Percentiles rank a stretch among this genome's conserved stretches.
These are phyloP conservation scores for Molorchus minor DNA, from an alignment of 2,888 invertebrate species.

Conservation along the genomic window DNA sequence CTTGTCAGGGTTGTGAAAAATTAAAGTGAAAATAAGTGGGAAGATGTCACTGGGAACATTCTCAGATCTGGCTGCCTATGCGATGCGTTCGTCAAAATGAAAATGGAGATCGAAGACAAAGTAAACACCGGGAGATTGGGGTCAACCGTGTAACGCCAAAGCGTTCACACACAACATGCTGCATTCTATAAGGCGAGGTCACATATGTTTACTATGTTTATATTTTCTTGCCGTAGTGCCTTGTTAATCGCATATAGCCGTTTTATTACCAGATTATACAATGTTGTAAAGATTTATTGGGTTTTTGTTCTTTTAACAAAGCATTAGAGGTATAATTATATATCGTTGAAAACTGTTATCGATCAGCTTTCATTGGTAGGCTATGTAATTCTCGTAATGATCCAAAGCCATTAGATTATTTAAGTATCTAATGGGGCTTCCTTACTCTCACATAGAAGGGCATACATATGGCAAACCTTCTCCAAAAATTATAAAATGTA, in stretches of 20 bases:
- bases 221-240: constrained; percentile 9
- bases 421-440: too few relatives aligned
- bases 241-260: constrained; percentile 10
- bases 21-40: too few relatives aligned
- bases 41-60: too few relatives aligned
- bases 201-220: constrained; percentile 22
- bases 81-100: neutral
- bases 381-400: too few relatives aligned
- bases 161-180: neutral
- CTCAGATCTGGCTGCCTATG: too few relatives aligned
- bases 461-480: too few relatives aligned
- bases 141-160: neutral
- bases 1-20: too few relatives aligned
- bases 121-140: neutral
- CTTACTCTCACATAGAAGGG: too few relatives aligned
- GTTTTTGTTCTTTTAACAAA: constrained; percentile 4
- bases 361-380: too few relatives aligned
- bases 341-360: too few relatives aligned
- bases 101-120: neutral
- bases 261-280: constrained; percentile 16
- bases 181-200: constrained; percentile 14
- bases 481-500: too few relatives aligned
- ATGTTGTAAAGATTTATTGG: constrained; percentile 12
- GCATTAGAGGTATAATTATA: neutral
- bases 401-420: too few relatives aligned